Conservation (phyloP, 2,888 invertebrate species). For the Cryptocephalus moraei region DNA sequence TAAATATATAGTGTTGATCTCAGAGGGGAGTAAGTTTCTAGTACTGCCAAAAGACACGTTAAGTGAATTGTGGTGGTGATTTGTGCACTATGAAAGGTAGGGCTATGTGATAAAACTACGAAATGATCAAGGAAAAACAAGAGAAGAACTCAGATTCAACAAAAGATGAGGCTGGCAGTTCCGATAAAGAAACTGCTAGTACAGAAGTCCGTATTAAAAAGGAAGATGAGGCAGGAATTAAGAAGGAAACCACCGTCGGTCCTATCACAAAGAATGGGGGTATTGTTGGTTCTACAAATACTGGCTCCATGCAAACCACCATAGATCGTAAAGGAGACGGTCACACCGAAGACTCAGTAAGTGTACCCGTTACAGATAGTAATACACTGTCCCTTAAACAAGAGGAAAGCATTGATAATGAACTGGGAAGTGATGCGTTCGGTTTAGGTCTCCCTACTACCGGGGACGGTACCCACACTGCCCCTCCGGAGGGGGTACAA, state of each 20-base stretch:
- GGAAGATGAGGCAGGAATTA: slow-evolving; percentile 33
- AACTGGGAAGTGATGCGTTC: slow-evolving; percentile 34
- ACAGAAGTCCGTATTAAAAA: slow-evolving; percentile 36
- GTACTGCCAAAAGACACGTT: slow-evolving; percentile 25
- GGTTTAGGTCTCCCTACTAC: slow-evolving; percentile 27
- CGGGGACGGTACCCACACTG: slow-evolving; percentile 26
- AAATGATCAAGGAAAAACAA: slow-evolving; percentile 42
- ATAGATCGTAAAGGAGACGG: slow-evolving; percentile 32
- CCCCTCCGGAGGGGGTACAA: slow-evolving; percentile 55
- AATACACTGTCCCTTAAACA: slow-evolving; percentile 31
- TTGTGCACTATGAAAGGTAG: slow-evolving; percentile 33
- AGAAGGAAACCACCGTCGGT: slow-evolving; percentile 32
- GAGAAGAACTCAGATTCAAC: slow-evolving; percentile 38
- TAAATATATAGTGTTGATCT: slow-evolving; percentile 21
- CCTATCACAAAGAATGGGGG: slow-evolving; percentile 37
- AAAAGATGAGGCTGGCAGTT: slow-evolving; percentile 38
- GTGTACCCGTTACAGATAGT: slow-evolving; percentile 15
- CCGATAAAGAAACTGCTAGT: slow-evolving; percentile 34
- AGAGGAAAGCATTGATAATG: slow-evolving; percentile 34
- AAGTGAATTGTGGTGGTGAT: slow-evolving; percentile 29
- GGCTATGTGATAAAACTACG: slow-evolving; percentile 30
- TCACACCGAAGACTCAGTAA: slow-evolving; percentile 19
- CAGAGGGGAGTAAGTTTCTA: slow-evolving; percentile 21
- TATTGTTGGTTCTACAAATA: slow-evolving; percentile 37
- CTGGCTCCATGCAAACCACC: slow-evolving; percentile 33